Conservation (phyloP, 1,140 invertebrate genomes). For the Penaeus chinensis region DNA sequence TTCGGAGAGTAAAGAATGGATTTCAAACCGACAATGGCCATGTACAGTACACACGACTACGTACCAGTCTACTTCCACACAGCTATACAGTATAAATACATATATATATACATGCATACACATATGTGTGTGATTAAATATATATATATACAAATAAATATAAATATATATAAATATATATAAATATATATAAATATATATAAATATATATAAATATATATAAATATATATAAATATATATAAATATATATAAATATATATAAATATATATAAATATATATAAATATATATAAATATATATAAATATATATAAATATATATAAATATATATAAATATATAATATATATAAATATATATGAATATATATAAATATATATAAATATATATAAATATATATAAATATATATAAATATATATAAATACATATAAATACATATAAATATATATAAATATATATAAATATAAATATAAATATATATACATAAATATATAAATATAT, state of each 20-base stretch:
- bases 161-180: slow-evolving; percentile 13
- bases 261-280: slow-evolving; percentile 39
- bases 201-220: slow-evolving; percentile 25
- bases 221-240: slow-evolving; percentile 11
- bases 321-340: neutral
- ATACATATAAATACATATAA: too few relatives aligned
- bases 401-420: too few relatives aligned
- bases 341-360: neutral
- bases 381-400: neutral
- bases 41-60: neutral
- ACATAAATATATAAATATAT: too few relatives aligned
- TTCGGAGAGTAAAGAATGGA: too few relatives aligned
- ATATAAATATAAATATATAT: too few relatives aligned
- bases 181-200: slow-evolving; percentile 13
- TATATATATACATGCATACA: neutral
- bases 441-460: too few relatives aligned
- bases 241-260: neutral
- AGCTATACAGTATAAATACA: neutral
- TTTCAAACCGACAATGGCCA: neutral
- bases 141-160: slow-evolving; percentile 9
- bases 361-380: neutral
- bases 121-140: slow-evolving; percentile 1
- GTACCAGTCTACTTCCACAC: neutral
- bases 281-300: slow-evolving; percentile 25
- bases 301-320: slow-evolving; percentile 32